Percentiles rank a stretch among this genome's conserved stretches.
phyloP scores from a whole-genome alignment of 2,888 invertebrate species.

The Tachina grossa region DNA sequence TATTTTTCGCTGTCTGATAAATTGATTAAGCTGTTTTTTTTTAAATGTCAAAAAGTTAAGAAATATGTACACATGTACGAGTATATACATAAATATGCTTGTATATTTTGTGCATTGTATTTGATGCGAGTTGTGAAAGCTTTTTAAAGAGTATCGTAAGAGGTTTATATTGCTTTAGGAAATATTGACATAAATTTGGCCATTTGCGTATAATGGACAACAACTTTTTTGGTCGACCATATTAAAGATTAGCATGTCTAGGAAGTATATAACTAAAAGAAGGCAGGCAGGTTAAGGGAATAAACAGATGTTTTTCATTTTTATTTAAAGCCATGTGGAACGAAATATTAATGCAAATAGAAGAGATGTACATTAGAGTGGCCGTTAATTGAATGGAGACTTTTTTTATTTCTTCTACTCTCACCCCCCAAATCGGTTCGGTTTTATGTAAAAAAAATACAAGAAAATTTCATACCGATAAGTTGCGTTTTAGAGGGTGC shows the following conservation, averaged over 20 bases:
- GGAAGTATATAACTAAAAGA: background rate
- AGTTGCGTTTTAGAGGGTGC: no score
- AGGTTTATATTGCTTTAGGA: background rate
- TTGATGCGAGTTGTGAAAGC: background rate
- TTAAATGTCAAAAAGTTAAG: background rate
- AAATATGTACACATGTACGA: background rate
- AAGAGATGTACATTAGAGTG: background rate
- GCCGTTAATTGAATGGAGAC: no score
- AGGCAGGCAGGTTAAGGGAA: background rate
- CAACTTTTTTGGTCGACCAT: background rate
- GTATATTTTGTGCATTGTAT: no score
- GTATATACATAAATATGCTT: no score
- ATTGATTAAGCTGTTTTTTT: constrained; percentile 6
- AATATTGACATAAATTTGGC: background rate
- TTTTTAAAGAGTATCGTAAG: background rate
- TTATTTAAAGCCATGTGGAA: background rate
- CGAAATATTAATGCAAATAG: background rate
- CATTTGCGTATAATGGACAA: background rate
- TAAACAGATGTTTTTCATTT: background rate
- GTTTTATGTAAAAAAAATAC: no score
- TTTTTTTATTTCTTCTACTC: no score
- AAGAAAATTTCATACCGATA: no score
- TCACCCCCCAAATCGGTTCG: no score
- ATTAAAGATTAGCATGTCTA: background rate
- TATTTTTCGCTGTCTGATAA: constrained; percentile 29